Conservation (phyloP, 2,113 vertebrate genomes). For the Pseudorhombus dupliciocellatus region DNA sequence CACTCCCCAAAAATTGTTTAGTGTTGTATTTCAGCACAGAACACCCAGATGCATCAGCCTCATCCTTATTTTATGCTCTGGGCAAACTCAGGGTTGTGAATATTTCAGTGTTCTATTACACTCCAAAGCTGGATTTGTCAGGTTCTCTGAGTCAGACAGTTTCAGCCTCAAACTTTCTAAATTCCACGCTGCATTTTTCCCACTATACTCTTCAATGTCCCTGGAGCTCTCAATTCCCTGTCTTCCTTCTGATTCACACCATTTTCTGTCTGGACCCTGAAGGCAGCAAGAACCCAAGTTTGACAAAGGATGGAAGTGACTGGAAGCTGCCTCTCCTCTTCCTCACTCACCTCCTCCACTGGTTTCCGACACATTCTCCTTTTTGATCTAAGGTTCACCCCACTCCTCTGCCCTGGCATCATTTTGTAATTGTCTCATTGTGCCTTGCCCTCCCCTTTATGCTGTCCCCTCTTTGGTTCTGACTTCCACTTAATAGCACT, state of each 20-base stretch:
- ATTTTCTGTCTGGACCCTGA: conserved; percentile 49
- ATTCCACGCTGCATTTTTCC: conserved; percentile 54
- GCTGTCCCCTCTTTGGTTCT: conserved; percentile 17
- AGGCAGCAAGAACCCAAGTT: conserved; percentile 44
- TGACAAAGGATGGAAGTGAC: conserved; percentile 50
- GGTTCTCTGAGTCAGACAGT: conserved; percentile 54
- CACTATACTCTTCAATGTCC: conserved; percentile 41
- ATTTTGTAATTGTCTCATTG: conserved; percentile 3
- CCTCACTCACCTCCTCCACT: not conserved
- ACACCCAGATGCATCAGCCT: conserved; percentile 48
- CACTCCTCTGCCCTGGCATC: not conserved
- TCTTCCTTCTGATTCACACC: conserved; percentile 49
- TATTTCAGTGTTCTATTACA: conserved; percentile 69
- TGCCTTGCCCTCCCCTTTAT: not conserved
- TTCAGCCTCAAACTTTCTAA: conserved; percentile 53
- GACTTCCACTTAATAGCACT: conserved; percentile 21
- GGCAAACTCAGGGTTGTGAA: conserved; percentile 54
- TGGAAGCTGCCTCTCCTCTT: conserved; percentile 27
- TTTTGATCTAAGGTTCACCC: conserved; percentile 3
- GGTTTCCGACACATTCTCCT: conserved; percentile 1
- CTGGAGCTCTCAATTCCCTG: conserved; percentile 50
- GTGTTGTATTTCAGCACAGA: conserved; percentile 47
- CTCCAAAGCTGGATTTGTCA: conserved; percentile 57
- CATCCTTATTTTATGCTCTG: conserved; percentile 58
- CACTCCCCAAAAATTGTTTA: conserved; percentile 42